A percentile compares a stretch with the other conserved stretches of the same genome.
phyloP scores from a whole-genome alignment of 2,113 vertebrate species.

The Bos javanicus region DNA sequence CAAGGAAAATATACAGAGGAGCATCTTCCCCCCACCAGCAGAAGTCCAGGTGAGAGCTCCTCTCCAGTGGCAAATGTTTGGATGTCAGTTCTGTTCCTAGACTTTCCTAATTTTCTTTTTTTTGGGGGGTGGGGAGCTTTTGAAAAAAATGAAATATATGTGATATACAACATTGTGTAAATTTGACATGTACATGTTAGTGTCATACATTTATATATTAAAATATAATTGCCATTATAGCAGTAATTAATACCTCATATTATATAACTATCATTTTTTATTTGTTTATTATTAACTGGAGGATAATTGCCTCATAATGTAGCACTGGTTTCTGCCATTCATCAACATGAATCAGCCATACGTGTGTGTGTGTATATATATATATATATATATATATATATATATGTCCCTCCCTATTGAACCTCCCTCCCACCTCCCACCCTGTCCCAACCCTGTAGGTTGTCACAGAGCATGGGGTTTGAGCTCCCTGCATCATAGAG shows the following conservation, averaged over 20 bases:
- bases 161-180: neutral
- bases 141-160: neutral
- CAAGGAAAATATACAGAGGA: neutral
- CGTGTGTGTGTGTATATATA: fast-evolving
- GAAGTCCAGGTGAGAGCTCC: neutral
- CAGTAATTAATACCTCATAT: neutral
- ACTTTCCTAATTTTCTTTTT: neutral
- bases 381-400: neutral
- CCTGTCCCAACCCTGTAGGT: neutral
- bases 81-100: neutral
- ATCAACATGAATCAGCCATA: neutral
- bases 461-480: neutral
- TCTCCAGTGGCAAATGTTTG: neutral
- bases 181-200: neutral
- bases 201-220: neutral
- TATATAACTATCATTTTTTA: neutral
- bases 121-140: neutral
- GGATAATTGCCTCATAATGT: neutral
- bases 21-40: neutral
- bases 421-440: neutral
- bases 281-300: neutral
- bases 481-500: neutral
- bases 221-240: neutral
- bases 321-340: neutral
- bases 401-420: neutral